phyloP scores from a whole-genome alignment of 2,113 vertebrate species.

The Eretmochelys imbricata region DNA sequence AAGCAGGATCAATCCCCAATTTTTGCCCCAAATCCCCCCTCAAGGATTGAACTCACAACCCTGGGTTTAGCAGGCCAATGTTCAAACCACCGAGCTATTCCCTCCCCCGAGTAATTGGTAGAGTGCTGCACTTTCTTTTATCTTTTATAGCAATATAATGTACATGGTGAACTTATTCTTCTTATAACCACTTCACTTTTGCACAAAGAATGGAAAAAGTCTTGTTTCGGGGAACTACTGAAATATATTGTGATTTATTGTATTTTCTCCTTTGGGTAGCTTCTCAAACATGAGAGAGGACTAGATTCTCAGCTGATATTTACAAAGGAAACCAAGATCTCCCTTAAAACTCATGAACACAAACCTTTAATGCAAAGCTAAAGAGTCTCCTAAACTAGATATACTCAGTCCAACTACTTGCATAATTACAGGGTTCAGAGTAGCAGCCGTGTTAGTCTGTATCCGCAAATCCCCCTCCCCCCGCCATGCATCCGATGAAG shows the following conservation, averaged over 20 bases:
- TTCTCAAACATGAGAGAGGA: neutral
- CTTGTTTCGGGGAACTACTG: neutral
- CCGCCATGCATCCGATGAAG: too few relatives aligned
- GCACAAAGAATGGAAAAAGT: neutral
- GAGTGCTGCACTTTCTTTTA: neutral
- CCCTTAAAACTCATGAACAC: neutral
- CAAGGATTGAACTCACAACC: too few relatives aligned
- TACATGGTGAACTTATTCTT: neutral
- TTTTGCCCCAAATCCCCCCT: too few relatives aligned
- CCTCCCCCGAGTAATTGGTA: neutral
- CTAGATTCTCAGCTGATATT: neutral
- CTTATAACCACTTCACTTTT: neutral
- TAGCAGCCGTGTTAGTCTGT: too few relatives aligned
- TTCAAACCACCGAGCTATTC: too few relatives aligned
- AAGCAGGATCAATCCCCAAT: too few relatives aligned
- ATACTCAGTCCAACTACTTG: neutral
- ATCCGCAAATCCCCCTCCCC: too few relatives aligned
- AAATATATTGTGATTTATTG: neutral
- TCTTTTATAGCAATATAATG: neutral
- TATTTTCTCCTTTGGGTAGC: neutral
- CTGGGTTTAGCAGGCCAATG: too few relatives aligned
- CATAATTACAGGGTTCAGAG: too few relatives aligned
- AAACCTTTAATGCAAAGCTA: neutral
- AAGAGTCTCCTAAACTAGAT: neutral
- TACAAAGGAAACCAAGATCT: neutral